These are phyloP conservation scores for Triplophysa bombifrons DNA, from an alignment of 2,797 vertebrate species.

Conservation along the genomic window DNA sequence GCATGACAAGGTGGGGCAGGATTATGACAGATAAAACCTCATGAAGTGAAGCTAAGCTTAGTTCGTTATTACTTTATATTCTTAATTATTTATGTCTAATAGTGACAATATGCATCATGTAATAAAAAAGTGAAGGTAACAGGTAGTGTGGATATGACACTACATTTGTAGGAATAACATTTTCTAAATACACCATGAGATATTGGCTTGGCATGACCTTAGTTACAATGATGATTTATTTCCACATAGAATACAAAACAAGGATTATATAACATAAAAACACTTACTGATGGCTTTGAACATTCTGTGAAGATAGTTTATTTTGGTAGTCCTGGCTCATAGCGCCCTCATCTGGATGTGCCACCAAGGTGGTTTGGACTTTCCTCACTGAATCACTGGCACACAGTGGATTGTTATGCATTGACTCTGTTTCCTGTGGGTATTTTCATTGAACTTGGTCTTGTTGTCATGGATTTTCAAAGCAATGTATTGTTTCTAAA, in stretches of 20 bases:
- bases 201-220: background rate
- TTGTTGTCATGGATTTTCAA: background rate
- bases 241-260: background rate
- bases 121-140: too few relatives aligned
- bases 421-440: conserved; percentile 13
- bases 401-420: background rate
- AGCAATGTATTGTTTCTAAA: conserved; percentile 41
- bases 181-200: background rate
- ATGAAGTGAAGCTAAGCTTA: too few relatives aligned
- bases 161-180: background rate
- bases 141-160: too few relatives aligned
- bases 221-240: background rate
- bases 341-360: conserved; percentile 50
- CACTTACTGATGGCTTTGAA: conserved; percentile 37
- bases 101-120: too few relatives aligned
- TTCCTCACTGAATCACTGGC: background rate
- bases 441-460: background rate
- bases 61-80: too few relatives aligned
- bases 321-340: conserved; percentile 10
- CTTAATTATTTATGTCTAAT: too few relatives aligned
- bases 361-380: conserved; percentile 33
- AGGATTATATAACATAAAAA: background rate
- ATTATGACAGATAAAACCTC: too few relatives aligned
- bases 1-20: too few relatives aligned
- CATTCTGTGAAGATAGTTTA: background rate